These are phyloP conservation scores for Salpingus planirostris DNA, from an alignment of 2,888 invertebrate species.

Conservation along the genomic window DNA sequence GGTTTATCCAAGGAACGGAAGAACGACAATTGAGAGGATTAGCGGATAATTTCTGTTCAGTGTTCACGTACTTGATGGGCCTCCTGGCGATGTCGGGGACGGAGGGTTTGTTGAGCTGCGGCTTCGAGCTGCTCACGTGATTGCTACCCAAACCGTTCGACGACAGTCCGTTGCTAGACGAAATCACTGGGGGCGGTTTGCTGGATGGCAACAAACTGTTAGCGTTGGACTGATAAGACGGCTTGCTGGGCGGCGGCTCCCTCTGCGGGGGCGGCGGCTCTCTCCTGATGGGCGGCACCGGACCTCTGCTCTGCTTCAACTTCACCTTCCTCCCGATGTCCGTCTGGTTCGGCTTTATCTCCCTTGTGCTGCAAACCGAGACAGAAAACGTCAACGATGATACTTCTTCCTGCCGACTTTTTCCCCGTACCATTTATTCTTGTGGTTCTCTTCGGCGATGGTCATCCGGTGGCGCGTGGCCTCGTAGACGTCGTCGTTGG, in stretches of 20 bases:
- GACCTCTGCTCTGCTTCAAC: slow-evolving; percentile 47
- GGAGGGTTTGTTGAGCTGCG: slow-evolving; percentile 40
- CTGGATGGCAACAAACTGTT: slow-evolving; percentile 33
- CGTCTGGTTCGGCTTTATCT: slow-evolving; percentile 85
- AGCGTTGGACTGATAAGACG: slow-evolving; percentile 37
- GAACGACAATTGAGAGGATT: slow-evolving; percentile 4
- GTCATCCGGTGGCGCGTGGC: slow-evolving; percentile 88
- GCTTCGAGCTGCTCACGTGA: slow-evolving; percentile 40
- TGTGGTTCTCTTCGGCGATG: slow-evolving; percentile 82
- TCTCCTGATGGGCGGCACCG: slow-evolving; percentile 22
- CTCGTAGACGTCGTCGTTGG: slow-evolving; percentile 93
- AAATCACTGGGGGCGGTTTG: slow-evolving; percentile 27
- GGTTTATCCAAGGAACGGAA: too few relatives aligned
- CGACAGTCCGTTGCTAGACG: slow-evolving; percentile 26
- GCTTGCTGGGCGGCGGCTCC: slow-evolving; percentile 31
- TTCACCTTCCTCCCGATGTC: slow-evolving; percentile 85
- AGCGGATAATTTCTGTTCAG: too few relatives aligned
- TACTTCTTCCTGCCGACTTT: too few relatives aligned
- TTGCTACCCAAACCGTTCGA: slow-evolving; percentile 36
- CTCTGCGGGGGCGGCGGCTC: slow-evolving; percentile 33
- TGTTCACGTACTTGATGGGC: slow-evolving; percentile 53
- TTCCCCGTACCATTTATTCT: slow-evolving; percentile 76
- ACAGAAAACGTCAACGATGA: background rate
- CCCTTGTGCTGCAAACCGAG: slow-evolving; percentile 67
- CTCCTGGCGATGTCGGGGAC: slow-evolving; percentile 61